Evolutionary conservation across 2,888 invertebrate genomes (phyloP), one percentile per base, ranked within the genome.

Genomic region (Catocala fraxini): DNA sequence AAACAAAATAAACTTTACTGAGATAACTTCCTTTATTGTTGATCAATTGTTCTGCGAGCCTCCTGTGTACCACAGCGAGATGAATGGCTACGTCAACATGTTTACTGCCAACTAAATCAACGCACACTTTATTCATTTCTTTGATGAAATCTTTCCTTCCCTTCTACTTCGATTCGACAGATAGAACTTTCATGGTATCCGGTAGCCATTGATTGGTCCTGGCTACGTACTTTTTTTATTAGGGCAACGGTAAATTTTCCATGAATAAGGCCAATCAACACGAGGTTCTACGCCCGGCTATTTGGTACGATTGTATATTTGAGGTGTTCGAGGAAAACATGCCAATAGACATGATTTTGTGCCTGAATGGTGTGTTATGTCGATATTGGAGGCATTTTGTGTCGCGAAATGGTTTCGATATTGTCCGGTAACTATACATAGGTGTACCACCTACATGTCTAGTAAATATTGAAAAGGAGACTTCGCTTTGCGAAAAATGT

Each of bases 81-180:
- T 39, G 13, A 55, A 67, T 51, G 59, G 53, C 68, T 56, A 46
- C 43, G 77, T 78, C 79, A 85, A 83, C 83, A 85, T 81, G 80
- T 83, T 83, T 83, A 84, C 84, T 70, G 72, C 56, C 73, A 53
- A 68, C 75, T 73, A 78, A 72, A 70, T 73, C 70, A 70, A 65
- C 62, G 54, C 63, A 42, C 70, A 71, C 64, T 80, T 71, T 73
- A 77, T 79, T 76, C 73, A 79, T 79, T 72, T 70, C 65, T 51
- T 46, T 63, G 69, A 69, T 68, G 67, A 58, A 46, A 79, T 68
- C 77, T 63, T 51, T 56, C 59, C 58, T 63, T 59, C 62, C 55
- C 61, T 59, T 41, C 58, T 61, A 9, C 68, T 75, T 65, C 25
- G 76, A 59, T 39, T 66, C 62, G 60, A 34, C 34, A 15, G 63